phyloP scores from a whole-genome alignment of 2,797 vertebrate species.

The Botia almorhae region DNA sequence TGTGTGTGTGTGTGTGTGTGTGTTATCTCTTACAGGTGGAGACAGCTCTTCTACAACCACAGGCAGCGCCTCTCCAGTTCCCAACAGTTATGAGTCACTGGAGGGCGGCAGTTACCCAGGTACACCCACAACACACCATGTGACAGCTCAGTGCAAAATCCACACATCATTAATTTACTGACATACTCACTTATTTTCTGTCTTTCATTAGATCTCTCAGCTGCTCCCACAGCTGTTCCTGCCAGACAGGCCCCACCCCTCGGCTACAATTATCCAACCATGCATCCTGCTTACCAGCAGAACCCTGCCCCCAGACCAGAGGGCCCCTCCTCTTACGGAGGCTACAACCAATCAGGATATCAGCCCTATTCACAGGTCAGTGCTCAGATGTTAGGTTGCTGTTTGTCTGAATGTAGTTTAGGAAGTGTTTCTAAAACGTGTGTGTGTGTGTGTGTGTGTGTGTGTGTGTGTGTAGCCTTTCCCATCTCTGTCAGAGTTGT shows the following conservation, averaged over 20 bases:
- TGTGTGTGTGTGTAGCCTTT: constrained; percentile 78
- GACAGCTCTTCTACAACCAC: constrained; percentile 93
- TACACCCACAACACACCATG: constrained; percentile 58
- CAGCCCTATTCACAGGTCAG: constrained; percentile 76
- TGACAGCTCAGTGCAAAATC: neutral
- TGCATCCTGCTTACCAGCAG: constrained; percentile 88
- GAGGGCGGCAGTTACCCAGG: constrained; percentile 92
- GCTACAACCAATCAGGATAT: constrained; percentile 66
- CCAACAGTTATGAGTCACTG: constrained; percentile 90
- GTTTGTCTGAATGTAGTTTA: neutral
- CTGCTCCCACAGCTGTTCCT: constrained; percentile 74
- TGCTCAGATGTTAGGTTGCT: too few relatives aligned
- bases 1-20: constrained; percentile 6
- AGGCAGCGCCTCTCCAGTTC: constrained; percentile 90
- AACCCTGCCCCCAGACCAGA: constrained; percentile 64
- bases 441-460: neutral
- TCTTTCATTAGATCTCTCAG: constrained; percentile 58
- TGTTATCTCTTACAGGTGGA: constrained; percentile 75
- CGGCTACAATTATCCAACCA: constrained; percentile 85
- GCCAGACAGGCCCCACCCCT: constrained; percentile 82
- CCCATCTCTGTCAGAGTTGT: constrained; percentile 87
- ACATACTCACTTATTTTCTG: neutral
- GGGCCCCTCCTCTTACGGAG: constrained; percentile 61
- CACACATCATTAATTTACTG: neutral
- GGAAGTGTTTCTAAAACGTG: neutral